Conservation (phyloP, 1,140 invertebrate species). For the Pseudomyrmex cubaensis region DNA sequence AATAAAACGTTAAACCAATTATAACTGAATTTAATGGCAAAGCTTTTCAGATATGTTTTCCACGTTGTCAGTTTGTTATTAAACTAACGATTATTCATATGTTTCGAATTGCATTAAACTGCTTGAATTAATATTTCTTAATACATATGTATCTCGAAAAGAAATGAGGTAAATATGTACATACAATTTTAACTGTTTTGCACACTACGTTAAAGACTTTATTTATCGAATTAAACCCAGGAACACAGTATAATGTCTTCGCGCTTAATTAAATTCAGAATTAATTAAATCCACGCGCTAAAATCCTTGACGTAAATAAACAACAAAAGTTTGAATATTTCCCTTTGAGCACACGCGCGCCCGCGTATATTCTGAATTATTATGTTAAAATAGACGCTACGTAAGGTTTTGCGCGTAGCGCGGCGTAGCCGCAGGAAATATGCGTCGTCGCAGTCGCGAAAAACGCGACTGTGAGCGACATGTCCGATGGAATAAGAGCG, state of each 20-base stretch:
- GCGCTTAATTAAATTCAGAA: neutral
- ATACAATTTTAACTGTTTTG: neutral
- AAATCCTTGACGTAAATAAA: neutral
- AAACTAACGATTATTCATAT: conserved; percentile 17
- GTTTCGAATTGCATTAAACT: conserved; percentile 16
- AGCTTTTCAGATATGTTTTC: conserved; percentile 29
- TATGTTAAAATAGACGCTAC: conserved; percentile 6
- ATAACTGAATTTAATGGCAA: conserved; percentile 2
- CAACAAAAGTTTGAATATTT: neutral
- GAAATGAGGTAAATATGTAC: neutral
- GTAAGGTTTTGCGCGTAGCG: conserved; percentile 18
- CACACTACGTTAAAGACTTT: neutral
- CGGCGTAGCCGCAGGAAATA: neutral
- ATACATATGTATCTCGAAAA: neutral
- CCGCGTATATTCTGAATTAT: neutral
- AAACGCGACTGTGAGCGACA: conserved; percentile 46
- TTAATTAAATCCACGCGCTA: conserved; percentile 14
- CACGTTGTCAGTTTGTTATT: conserved; percentile 12
- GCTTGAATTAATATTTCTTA: conserved; percentile 6
- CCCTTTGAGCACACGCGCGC: neutral
- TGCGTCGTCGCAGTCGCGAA: conserved; percentile 4
- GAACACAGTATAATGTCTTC: neutral
- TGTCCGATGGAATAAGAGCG: conserved; percentile 18
- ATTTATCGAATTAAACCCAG: neutral
- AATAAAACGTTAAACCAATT: conserved; percentile 41